These are phyloP conservation scores for Clinocottus analis DNA, from an alignment of 2,113 vertebrate genomes.

Conservation along the genomic window DNA sequence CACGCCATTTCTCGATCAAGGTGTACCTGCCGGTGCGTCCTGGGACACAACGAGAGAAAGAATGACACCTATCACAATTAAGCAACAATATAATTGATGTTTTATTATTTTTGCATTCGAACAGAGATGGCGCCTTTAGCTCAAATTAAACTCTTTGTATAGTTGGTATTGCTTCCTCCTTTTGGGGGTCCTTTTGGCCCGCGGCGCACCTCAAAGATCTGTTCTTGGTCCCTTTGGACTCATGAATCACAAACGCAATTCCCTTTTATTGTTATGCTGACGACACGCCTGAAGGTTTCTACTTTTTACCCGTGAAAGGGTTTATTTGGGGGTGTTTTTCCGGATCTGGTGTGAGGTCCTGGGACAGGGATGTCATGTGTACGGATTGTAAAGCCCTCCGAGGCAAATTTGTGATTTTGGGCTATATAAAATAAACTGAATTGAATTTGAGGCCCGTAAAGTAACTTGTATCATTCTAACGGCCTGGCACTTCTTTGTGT, in stretches of 20 bases:
- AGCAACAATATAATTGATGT: background rate
- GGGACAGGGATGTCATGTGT: too few species aligned
- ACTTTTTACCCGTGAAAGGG: too few species aligned
- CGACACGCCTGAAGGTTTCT: background rate
- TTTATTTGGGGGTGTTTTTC: too few species aligned
- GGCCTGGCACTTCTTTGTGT: background rate
- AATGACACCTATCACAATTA: background rate
- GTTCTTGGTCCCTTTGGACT: background rate
- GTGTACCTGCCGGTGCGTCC: constrained; percentile 95
- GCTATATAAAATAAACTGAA: too few species aligned
- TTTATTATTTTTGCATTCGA: background rate
- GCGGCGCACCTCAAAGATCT: background rate
- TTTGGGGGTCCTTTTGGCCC: background rate
- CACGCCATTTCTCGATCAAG: constrained; percentile 96
- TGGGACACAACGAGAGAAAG: constrained; percentile 57
- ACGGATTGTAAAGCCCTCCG: too few species aligned
- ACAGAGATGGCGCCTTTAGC: background rate
- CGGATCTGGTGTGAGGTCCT: too few species aligned
- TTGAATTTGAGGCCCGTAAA: background rate
- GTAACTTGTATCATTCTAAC: background rate
- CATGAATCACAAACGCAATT: constrained; percentile 5
- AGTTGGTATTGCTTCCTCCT: background rate
- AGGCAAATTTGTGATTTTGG: too few species aligned
- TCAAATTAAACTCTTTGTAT: background rate
- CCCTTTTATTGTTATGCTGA: background rate